Evolutionary conservation across 2,113 vertebrate species (phyloP).

Genomic region (Oncorhynchus nerka): DNA sequence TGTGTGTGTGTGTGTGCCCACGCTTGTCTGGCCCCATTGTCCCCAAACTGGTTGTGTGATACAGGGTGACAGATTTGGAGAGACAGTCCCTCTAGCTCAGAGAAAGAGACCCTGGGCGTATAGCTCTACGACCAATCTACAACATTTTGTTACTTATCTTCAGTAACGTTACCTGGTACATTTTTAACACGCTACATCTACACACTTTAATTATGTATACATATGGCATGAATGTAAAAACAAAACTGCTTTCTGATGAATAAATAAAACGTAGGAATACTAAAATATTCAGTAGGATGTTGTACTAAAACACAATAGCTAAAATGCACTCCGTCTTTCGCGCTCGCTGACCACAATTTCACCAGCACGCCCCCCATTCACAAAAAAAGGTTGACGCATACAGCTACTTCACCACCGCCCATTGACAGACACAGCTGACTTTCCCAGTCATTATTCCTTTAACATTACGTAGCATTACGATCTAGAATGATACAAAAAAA

Average conservation of each 20-base stretch:
- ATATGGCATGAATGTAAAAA: background rate
- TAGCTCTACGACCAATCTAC: background rate
- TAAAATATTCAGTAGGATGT: background rate
- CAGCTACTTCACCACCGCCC: constrained; percentile 70
- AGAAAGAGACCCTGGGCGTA: background rate
- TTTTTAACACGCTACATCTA: background rate
- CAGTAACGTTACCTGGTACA: background rate
- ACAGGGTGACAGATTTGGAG: constrained; percentile 62
- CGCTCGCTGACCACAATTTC: constrained; percentile 27
- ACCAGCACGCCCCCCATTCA: constrained; percentile 67
- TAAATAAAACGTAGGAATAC: background rate
- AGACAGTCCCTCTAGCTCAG: constrained; percentile 31
- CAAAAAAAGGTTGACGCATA: constrained; percentile 73
- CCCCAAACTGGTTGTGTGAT: constrained; percentile 53
- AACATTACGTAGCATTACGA: background rate
- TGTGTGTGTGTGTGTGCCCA: constrained; percentile 7
- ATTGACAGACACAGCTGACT: constrained; percentile 50
- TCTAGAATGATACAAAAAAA: background rate
- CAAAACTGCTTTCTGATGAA: background rate
- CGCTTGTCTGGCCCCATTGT: constrained; percentile 50
- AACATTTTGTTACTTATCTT: background rate
- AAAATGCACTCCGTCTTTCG: background rate
- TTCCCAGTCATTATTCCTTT: background rate
- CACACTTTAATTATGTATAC: background rate
- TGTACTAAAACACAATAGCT: background rate